Evolutionary conservation across 2,888 invertebrate genomes (phyloP).

Genomic region (Antheraea assamensis): DNA sequence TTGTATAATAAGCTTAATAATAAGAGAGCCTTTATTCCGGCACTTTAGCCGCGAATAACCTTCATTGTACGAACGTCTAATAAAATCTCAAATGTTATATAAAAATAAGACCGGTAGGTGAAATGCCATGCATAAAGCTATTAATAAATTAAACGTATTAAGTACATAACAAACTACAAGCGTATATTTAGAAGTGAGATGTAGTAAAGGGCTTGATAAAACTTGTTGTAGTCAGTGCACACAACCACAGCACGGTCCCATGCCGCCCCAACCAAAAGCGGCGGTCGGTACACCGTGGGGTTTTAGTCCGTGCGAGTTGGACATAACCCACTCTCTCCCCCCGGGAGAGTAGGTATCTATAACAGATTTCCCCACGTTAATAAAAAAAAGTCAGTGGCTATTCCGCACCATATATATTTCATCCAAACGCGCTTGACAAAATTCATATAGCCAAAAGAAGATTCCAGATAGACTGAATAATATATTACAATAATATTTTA

Average conservation of each 20-base stretch:
- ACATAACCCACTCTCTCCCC: no score
- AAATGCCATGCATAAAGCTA: neutral
- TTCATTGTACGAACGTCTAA: constrained; percentile 33
- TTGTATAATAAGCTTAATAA: constrained; percentile 55
- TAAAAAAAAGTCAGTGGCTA: constrained; percentile 35
- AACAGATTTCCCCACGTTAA: no score
- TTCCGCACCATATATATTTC: constrained; percentile 37
- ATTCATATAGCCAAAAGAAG: no score
- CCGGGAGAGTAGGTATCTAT: no score
- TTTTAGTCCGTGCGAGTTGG: no score
- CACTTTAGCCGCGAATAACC: constrained; percentile 50
- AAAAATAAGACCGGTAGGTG: constrained; percentile 6
- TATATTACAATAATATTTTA: no score
- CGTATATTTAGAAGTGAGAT: neutral
- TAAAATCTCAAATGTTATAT: constrained; percentile 39
- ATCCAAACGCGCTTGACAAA: no score
- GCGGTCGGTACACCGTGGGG: no score
- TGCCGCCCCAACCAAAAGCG: no score
- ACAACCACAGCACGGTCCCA: no score
- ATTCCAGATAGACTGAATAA: no score
- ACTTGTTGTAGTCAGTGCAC: constrained; percentile 10
- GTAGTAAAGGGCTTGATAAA: neutral
- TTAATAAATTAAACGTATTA: neutral
- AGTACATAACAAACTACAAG: neutral
- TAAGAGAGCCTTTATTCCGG: constrained; percentile 52